Evolutionary conservation across 2,797 vertebrate species (phyloP).

Genomic region (Allobates femoralis): DNA sequence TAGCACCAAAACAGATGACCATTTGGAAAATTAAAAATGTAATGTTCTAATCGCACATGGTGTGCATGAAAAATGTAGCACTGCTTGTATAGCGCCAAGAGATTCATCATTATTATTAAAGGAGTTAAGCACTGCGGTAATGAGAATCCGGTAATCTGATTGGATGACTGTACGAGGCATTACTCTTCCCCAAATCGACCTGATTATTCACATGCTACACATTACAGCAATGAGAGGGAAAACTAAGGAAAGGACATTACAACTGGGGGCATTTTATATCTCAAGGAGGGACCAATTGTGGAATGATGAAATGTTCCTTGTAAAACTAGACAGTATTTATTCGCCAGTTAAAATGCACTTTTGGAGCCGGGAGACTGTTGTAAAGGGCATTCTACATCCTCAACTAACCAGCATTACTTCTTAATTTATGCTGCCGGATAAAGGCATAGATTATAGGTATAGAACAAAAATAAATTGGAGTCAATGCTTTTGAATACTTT

Average conservation of each 20-base stretch:
- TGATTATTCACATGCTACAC: slow-evolving; percentile 25
- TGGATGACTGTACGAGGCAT: slow-evolving; percentile 29
- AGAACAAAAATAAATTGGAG: background rate
- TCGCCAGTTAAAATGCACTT: slow-evolving; percentile 23
- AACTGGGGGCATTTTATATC: slow-evolving; percentile 27
- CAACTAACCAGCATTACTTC: background rate
- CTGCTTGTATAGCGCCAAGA: slow-evolving; percentile 18
- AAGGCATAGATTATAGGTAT: background rate
- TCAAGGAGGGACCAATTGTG: slow-evolving; percentile 10
- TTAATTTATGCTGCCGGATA: background rate
- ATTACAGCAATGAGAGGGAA: slow-evolving; percentile 18
- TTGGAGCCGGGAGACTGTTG: slow-evolving; percentile 2
- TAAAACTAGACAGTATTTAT: slow-evolving; percentile 36
- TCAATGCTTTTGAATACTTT: background rate
- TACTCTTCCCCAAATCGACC: slow-evolving; percentile 47
- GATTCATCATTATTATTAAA: slow-evolving; percentile 55
- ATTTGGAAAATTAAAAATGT: slow-evolving; percentile 58
- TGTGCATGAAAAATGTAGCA: slow-evolving; percentile 51
- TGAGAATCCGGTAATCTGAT: slow-evolving; percentile 51
- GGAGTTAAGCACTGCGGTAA: slow-evolving; percentile 45
- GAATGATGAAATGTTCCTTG: slow-evolving; percentile 33
- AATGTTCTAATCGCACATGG: slow-evolving; percentile 62
- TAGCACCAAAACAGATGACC: slow-evolving; percentile 44
- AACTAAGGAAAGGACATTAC: slow-evolving; percentile 28
- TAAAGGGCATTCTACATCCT: background rate